phyloP scores from a whole-genome alignment of 2,888 invertebrate species.

The Drosophila anceps region DNA sequence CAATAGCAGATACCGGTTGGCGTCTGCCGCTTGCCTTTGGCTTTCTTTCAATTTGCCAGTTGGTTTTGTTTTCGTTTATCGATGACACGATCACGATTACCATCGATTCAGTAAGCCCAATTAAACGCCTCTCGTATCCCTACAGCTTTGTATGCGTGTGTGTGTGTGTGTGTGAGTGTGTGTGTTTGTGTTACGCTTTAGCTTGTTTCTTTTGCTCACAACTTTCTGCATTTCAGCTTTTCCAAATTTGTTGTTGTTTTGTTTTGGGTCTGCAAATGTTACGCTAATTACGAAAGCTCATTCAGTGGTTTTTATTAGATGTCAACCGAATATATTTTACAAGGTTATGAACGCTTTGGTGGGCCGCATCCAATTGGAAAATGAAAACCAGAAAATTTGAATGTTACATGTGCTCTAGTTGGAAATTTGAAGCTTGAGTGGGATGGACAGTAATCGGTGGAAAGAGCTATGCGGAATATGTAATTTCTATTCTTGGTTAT shows the following conservation, averaged over 20 bases:
- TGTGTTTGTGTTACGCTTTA: slow-evolving; percentile 24
- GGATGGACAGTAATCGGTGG: not conserved
- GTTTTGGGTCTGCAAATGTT: slow-evolving; percentile 62
- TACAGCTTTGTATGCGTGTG: slow-evolving; percentile 1
- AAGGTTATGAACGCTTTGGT: slow-evolving; percentile 75
- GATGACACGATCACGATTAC: slow-evolving; percentile 66
- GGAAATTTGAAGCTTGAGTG: not conserved
- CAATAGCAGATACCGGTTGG: slow-evolving; percentile 34
- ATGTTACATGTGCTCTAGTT: not conserved
- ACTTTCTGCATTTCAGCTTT: slow-evolving; percentile 51
- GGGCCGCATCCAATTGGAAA: slow-evolving; percentile 43
- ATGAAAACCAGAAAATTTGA: slow-evolving; percentile 45
- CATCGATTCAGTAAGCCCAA: slow-evolving; percentile 46
- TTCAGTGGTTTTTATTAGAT: slow-evolving; percentile 53
- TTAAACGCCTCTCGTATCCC: slow-evolving; percentile 34
- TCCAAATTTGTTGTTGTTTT: slow-evolving; percentile 27
- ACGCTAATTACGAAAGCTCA: slow-evolving; percentile 62
- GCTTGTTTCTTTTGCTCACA: slow-evolving; percentile 27
- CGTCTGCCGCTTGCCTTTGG: slow-evolving; percentile 26
- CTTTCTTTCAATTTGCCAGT: slow-evolving; percentile 56
- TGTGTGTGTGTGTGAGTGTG: slow-evolving; percentile 1
- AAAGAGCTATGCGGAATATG: not conserved
- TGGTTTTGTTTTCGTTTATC: slow-evolving; percentile 54
- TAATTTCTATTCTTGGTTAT: not conserved
- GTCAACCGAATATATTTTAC: slow-evolving; percentile 49